These are phyloP conservation scores for Amphiura filiformis DNA, from an alignment of 35 echinoderm and acorn worm genomes.

Conservation along the genomic window DNA sequence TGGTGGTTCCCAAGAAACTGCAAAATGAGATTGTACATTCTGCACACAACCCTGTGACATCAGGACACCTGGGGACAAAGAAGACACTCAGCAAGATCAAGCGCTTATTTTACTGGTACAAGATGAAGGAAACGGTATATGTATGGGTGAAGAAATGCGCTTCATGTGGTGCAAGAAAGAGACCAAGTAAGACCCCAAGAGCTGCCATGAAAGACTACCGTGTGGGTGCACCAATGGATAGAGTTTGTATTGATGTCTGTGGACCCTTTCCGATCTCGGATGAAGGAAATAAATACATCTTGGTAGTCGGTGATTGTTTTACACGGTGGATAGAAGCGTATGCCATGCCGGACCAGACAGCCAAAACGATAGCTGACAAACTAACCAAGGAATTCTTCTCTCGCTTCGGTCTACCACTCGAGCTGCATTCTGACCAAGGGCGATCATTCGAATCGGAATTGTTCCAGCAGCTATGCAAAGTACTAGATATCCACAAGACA, in stretches of 20 bases:
- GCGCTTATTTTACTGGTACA: slow-evolving; percentile 26
- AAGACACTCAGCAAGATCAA: slow-evolving; percentile 7
- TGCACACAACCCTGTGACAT: slow-evolving; percentile 2
- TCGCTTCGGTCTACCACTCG: slow-evolving; percentile 1
- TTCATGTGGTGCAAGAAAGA: slow-evolving; percentile 23
- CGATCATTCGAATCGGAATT: not conserved
- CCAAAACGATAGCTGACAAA: not conserved
- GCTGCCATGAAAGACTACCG: not conserved
- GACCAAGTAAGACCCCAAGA: not conserved
- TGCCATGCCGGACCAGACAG: slow-evolving; percentile 22
- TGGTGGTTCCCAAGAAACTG: not conserved
- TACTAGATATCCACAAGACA: slow-evolving; percentile 21
- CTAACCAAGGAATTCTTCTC: slow-evolving; percentile 20
- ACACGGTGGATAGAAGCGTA: slow-evolving; percentile 39
- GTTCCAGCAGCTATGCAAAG: slow-evolving; percentile 9
- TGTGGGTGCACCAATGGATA: not conserved
- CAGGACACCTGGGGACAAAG: slow-evolving; percentile 21
- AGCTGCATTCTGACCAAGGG: slow-evolving; percentile 44
- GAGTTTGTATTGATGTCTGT: slow-evolving; percentile 2
- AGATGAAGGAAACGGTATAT: slow-evolving; percentile 27
- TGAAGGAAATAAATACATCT: slow-evolving; percentile 22
- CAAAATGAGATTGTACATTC: not conserved
- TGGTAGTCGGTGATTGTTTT: slow-evolving; percentile 28
- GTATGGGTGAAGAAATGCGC: not conserved
- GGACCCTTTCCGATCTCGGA: slow-evolving; percentile 21